Evolutionary conservation across 1,140 invertebrate genomes (phyloP).

Genomic region (Vanessa tameamea): DNA sequence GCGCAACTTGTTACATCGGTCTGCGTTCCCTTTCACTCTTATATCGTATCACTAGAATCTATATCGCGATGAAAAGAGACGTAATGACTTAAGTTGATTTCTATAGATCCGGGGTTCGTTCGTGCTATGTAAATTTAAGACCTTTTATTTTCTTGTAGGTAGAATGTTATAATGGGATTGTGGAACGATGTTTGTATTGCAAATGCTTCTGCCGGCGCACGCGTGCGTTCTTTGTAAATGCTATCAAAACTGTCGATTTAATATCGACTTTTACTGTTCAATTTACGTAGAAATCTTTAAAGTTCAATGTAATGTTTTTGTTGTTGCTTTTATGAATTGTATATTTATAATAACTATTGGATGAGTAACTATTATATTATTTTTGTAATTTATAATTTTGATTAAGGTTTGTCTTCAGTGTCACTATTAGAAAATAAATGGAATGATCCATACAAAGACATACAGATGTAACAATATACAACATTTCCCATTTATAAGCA

Average conservation of each 20-base stretch:
- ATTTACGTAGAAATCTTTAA: slow-evolving; percentile 4
- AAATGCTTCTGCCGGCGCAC: slow-evolving; percentile 53
- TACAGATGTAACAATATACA: too few species aligned
- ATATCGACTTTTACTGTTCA: slow-evolving; percentile 52
- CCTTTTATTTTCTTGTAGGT: slow-evolving; percentile 67
- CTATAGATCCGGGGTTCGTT: slow-evolving; percentile 53
- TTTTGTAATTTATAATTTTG: too few species aligned
- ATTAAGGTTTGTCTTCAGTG: too few species aligned
- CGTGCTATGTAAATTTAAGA: slow-evolving; percentile 70
- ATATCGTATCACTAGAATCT: slow-evolving; percentile 33
- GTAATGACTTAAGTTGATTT: slow-evolving; percentile 55
- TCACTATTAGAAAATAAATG: too few species aligned
- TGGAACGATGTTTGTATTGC: slow-evolving; percentile 55
- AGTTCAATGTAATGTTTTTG: neutral
- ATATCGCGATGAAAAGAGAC: slow-evolving; percentile 58
- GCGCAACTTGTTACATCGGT: slow-evolving; percentile 57
- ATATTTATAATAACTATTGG: too few species aligned
- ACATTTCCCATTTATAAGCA: neutral
- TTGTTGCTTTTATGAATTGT: neutral
- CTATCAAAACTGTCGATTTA: slow-evolving; percentile 43
- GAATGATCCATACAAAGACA: too few species aligned
- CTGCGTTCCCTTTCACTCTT: slow-evolving; percentile 51
- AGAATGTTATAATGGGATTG: slow-evolving; percentile 67
- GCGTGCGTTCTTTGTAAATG: slow-evolving; percentile 53
- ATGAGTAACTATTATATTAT: too few species aligned